A percentile compares a stretch with the other conserved stretches of the same genome.
phyloP scores from a whole-genome alignment of 2,797 vertebrate species.

The Tamandua tetradactyla region DNA sequence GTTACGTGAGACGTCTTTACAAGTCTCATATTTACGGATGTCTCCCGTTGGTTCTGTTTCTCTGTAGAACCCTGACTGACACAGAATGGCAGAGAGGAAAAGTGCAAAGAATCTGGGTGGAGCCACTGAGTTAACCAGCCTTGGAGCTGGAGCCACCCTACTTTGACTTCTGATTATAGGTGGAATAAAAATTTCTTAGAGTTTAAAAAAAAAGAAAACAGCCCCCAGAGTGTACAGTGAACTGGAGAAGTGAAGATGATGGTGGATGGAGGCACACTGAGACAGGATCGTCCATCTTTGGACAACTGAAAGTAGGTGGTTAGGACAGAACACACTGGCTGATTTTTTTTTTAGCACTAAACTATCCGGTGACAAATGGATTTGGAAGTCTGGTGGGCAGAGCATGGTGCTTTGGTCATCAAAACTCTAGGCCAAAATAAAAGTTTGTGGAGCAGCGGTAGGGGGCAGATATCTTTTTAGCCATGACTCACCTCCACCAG shows the following conservation, averaged over 20 bases:
- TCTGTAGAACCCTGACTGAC: no score
- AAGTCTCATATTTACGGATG: no score
- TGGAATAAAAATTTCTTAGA: neutral
- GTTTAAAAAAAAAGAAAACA: neutral
- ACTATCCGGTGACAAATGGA: neutral
- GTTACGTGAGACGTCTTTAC: no score
- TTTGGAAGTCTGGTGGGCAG: neutral
- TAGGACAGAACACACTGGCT: neutral
- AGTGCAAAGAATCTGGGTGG: neutral
- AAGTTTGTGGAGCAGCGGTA: neutral
- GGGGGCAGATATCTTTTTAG: neutral
- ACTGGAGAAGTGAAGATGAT: neutral
- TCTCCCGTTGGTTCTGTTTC: no score
- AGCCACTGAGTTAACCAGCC: neutral
- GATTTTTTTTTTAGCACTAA: neutral
- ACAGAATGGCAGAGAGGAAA: neutral
- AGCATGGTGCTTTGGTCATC: neutral
- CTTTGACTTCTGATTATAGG: neutral
- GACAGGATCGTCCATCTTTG: neutral
- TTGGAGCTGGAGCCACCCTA: neutral
- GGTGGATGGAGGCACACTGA: neutral
- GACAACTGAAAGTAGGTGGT: rapidly evolving
- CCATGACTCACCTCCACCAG: neutral
- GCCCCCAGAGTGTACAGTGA: neutral
- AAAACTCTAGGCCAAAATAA: neutral